Base-by-base conservation (phyloP, 23 tunicate genomes). In the Styela clava region DNA sequence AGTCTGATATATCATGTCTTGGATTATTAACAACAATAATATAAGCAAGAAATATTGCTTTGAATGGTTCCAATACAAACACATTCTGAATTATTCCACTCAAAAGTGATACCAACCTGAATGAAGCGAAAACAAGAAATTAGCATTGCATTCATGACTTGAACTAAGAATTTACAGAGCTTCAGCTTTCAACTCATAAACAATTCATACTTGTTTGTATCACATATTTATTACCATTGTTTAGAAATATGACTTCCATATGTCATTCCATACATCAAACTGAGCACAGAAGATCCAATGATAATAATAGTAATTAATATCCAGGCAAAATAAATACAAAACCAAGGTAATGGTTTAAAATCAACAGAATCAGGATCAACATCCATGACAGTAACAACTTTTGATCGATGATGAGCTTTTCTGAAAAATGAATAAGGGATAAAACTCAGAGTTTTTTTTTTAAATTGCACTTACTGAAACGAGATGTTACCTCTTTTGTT, bases 101-200 rank as follows among this genome's bases (percentile, higher is more conserved):
- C 3, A 83, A 31, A 16, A 87, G 33, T 2, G 92, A 87, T 1
- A 87, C 85, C 74, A 82, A 27, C 92, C 92, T 87, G 83, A 62
- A 28, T n/a, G 2, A n/a, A n/a, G n/a, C n/a, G n/a, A 5, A 21
- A 67, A 26, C 18, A 56, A 20, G 63, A 16, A 16, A 16, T 56
- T 56, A n/a, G n/a, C n/a, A n/a, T n/a, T n/a, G n/a, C n/a, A n/a
- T n/a, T n/a, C n/a, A n/a, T n/a, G n/a, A n/a, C n/a, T n/a, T n/a
- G n/a, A n/a, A n/a, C n/a, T n/a, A n/a, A n/a, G n/a, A n/a, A n/a
- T n/a, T n/a, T n/a, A n/a, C n/a, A n/a, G n/a, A n/a, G n/a, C n/a
- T n/a, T n/a, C n/a, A n/a, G n/a, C n/a, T n/a, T n/a, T n/a, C n/a
- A n/a, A n/a, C n/a, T n/a, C n/a, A n/a, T n/a, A n/a, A n/a, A n/a